phyloP scores from a whole-genome alignment of 2,888 invertebrate species.

The Hipparchia sbordonii region DNA sequence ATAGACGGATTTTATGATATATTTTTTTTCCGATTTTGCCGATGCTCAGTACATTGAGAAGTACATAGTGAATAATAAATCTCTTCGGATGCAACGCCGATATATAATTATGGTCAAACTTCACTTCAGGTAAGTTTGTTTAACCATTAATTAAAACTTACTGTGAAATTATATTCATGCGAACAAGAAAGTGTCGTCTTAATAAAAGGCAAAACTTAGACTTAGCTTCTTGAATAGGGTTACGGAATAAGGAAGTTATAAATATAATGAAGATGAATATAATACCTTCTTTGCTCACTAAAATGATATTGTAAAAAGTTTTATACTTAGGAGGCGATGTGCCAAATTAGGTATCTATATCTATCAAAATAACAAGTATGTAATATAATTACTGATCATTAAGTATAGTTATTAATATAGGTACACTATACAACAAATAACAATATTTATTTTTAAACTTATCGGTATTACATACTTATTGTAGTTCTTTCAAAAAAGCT shows the following conservation, averaged over 20 bases:
- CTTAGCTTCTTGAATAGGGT: background rate
- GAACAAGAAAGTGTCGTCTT: background rate
- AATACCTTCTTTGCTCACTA: constrained; percentile 29
- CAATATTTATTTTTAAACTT: background rate
- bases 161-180: background rate
- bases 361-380: background rate
- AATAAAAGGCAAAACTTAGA: background rate
- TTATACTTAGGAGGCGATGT: background rate
- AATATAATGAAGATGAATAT: constrained; percentile 14
- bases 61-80: too few relatives aligned
- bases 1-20: too few relatives aligned
- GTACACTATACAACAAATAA: background rate
- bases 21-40: too few relatives aligned
- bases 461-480: background rate
- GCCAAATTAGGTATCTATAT: background rate
- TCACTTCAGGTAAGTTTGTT: too few relatives aligned
- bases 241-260: constrained; percentile 25
- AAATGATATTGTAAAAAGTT: constrained; percentile 13
- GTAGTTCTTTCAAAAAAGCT: background rate
- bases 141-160: background rate
- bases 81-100: too few relatives aligned
- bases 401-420: background rate
- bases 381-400: background rate
- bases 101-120: too few relatives aligned
- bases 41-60: too few relatives aligned